phyloP scores from a whole-genome alignment of 2,797 vertebrate species.

The Galagoides demidoff region DNA sequence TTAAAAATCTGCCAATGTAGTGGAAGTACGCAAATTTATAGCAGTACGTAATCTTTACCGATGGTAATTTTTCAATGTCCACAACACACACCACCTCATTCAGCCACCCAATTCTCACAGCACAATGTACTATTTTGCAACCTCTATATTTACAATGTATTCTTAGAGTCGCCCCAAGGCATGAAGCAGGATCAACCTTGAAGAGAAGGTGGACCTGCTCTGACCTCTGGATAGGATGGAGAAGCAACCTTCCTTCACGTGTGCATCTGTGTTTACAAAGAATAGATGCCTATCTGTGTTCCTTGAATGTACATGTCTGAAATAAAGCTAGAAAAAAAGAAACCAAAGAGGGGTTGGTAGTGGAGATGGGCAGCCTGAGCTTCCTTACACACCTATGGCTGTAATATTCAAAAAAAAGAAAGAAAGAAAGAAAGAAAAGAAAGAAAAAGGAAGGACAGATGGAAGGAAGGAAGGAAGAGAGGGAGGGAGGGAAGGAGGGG shows the following conservation, averaged over 20 bases:
- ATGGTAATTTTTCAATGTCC: constrained; percentile 26
- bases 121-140: not conserved
- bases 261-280: not conserved
- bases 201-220: not conserved
- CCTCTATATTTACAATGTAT: not conserved
- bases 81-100: not conserved
- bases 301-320: not conserved
- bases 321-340: not conserved
- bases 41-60: constrained; percentile 34
- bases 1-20: constrained; percentile 53
- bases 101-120: not conserved
- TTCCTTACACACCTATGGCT: not conserved
- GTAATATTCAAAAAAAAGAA: not conserved
- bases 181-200: not conserved
- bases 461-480: too few relatives aligned
- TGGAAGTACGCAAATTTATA: constrained; percentile 40
- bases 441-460: too few relatives aligned
- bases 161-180: not conserved
- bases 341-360: not conserved
- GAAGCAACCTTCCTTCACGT: not conserved
- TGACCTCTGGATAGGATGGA: not conserved
- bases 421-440: too few relatives aligned
- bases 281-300: not conserved
- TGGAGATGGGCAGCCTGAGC: not conserved
- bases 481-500: not conserved